Conservation (phyloP, 2,113 vertebrate genomes). For the Gymnorhina tibicen region DNA sequence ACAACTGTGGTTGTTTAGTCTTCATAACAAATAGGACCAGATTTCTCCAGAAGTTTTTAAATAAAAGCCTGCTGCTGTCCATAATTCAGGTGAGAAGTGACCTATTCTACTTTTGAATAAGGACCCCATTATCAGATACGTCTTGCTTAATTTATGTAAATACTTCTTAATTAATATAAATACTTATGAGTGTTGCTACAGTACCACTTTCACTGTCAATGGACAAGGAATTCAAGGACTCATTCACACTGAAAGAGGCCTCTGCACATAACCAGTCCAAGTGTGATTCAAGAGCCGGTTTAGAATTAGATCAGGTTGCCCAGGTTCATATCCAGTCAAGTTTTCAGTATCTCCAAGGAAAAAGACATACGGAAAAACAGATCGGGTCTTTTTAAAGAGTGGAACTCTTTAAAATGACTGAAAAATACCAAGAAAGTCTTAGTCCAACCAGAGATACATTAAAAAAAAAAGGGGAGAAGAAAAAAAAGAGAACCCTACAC, state of each 20-base stretch:
- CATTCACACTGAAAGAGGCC: background rate
- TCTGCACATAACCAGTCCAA: background rate
- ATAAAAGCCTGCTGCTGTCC: background rate
- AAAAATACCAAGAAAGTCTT: background rate
- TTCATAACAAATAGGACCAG: background rate
- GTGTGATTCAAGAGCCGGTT: background rate
- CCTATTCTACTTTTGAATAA: background rate
- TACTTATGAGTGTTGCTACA: background rate
- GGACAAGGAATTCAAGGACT: background rate
- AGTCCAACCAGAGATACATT: background rate
- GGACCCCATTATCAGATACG: background rate
- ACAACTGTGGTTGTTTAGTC: background rate
- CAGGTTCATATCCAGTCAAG: background rate
- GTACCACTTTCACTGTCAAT: background rate
- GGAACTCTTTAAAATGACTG: background rate
- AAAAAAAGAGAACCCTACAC: background rate
- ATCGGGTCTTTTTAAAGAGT: background rate
- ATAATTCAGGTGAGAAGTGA: background rate
- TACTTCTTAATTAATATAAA: background rate
- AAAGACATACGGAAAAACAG: background rate
- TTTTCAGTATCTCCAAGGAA: background rate
- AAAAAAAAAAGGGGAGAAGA: fast-evolving
- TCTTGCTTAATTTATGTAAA: background rate
- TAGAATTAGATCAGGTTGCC: background rate
- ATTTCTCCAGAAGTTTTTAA: background rate